Base-by-base conservation (phyloP, 2,888 invertebrate genomes). In the Drosophila hamatofila region DNA sequence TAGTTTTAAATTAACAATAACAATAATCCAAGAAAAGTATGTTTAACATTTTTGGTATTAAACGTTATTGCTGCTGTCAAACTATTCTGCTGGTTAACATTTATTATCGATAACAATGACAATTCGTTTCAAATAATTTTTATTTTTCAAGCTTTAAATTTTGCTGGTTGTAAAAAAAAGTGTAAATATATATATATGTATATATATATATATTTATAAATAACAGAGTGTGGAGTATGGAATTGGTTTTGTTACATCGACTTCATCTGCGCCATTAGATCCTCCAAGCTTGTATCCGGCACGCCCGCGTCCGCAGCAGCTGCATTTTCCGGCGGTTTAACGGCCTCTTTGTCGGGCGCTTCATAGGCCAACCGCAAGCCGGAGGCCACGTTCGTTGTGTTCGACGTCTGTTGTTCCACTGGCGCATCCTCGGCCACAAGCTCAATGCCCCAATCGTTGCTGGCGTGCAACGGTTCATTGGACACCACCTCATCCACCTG, bases 191-290 rank as follows among this genome's bases (percentile, higher is more conserved):
- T 55, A 6, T 35, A 21, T 54, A 35, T 64, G 54, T 60, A 57
- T 59, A 64, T 60, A 61, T n/a, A 6, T 35, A 21, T 54, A 35
- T 64, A 55, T 60, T 59, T 59, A 64, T 60, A 61, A 66, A 63
- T 63, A 64, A 66, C 52, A 54, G 58, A 72, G 67, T 65, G 69
- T 72, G 72, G 77, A 83, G 79, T 67, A 69, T 58, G 49, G 48
- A 25, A 35, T 57, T 41, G 11, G 18, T 14, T 49, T 9, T 18
- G 77, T 95, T 94, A 98, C 92, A 98, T 95, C 23, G 95, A 94
- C 93, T 98, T 97, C 97, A 98, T 96, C 93, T 97, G 96, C 72
- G 96, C 96, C 97, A 98, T 98, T 72, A 99, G 94, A 60, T 98
- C 98, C 66, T 98, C 98, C 58, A 99, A 94, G 75, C 78, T 83